Base-by-base conservation (phyloP, 2,888 invertebrate species). In the Argyra leucocephala region DNA sequence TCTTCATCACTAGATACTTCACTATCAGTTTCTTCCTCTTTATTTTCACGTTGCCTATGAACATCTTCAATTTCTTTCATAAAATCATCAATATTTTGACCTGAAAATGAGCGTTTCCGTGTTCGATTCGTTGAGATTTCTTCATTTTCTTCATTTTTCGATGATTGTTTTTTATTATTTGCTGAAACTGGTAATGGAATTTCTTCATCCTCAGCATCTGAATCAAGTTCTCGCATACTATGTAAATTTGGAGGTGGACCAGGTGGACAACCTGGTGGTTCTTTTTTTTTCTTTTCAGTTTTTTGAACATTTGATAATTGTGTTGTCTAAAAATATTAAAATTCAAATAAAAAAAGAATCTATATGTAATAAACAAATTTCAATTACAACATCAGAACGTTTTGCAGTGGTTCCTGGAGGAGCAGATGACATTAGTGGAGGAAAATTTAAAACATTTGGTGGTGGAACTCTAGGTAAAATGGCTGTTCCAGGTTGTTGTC, bases 61-160 rank as follows among this genome's bases (percentile, higher is more conserved):
- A 89, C 91, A 68, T 88, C 89, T 79, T 92, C 92, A 91, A 91
- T 92, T 82, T 93, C 93, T 74, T 91, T 89, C 91, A 93, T 93
- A 72, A 93, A 93, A 69, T 91, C 90, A 72, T 94, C 94, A 22
- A 94, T 90, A 74, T 93, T 93, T 80, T 95, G 93, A 1, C 93
- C 93, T 15, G 92, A 91, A 73, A 93, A 84, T n/a, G 48, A 48
- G 2, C 23, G 88, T 89, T 73, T 93, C 81, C 91, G 93, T 93
- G 71, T 90, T 87, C 72, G 92, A 90, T 74, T 93, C 93, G 57
- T 57, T 64, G 67, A 59, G 58, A 48, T 64, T 64, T 67, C 64
- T 9, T 78, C 76, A 2, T 71, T 69, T 10, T 81, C 81, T 7
- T 74, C 74, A 2, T 80, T 78, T 26, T 76, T 76, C 23, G 65